phyloP scores from a whole-genome alignment of 2,113 vertebrate genomes.

The Oryzias woworae region DNA sequence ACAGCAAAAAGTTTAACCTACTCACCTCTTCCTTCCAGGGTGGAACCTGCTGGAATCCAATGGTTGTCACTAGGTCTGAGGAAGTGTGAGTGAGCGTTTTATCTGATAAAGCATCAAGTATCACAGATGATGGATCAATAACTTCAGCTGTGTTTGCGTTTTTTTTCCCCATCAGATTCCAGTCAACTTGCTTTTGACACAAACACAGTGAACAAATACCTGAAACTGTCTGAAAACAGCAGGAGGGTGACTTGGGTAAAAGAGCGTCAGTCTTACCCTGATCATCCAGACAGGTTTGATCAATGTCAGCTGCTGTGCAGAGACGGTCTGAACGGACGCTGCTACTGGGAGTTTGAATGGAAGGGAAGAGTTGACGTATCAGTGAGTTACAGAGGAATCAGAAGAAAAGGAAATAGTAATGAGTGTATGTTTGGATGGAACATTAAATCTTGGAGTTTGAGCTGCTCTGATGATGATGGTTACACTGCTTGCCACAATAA shows the following conservation, averaged over 20 bases:
- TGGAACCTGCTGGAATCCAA: too few relatives aligned
- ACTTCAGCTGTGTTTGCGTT: neutral
- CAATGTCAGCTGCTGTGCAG: neutral
- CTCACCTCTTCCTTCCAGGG: neutral
- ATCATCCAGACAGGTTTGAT: slow-evolving; percentile 14
- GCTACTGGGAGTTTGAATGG: slow-evolving; percentile 20
- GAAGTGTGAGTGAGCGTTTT: slow-evolving; percentile 1
- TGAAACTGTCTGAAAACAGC: neutral
- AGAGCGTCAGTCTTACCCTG: neutral
- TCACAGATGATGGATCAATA: too few relatives aligned
- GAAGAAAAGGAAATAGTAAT: too few relatives aligned
- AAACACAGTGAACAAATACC: slow-evolving; percentile 8
- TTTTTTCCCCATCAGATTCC: neutral
- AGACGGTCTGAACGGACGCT: neutral
- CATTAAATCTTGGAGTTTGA: too few relatives aligned
- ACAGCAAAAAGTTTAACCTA: too few relatives aligned
- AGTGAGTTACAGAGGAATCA: too few relatives aligned
- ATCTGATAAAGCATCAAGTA: neutral
- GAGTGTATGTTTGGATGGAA: too few relatives aligned
- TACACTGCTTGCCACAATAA: slow-evolving; percentile 7
- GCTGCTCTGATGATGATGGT: neutral
- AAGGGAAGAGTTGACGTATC: neutral
- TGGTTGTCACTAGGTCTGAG: slow-evolving; percentile 1
- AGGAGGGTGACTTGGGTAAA: slow-evolving; percentile 5
- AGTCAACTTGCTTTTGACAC: slow-evolving; percentile 10